These are phyloP conservation scores for Ophion slaviceki DNA, from an alignment of 2,888 invertebrate genomes.

Conservation along the genomic window DNA sequence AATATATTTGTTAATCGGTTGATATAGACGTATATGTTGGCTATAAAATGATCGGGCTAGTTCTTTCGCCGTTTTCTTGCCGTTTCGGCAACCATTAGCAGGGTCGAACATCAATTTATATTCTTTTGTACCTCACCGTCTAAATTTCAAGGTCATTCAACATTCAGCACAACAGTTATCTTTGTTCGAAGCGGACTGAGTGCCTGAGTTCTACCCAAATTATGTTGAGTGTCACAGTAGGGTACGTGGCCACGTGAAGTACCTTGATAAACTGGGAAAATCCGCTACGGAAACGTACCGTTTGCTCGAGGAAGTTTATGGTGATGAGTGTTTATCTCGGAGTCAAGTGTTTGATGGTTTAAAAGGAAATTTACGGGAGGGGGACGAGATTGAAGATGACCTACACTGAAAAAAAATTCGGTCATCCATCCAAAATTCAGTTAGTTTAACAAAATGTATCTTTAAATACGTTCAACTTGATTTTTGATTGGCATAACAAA, in stretches of 20 bases:
- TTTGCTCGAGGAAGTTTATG: not conserved
- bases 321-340: not conserved
- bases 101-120: no score
- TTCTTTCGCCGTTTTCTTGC: no score
- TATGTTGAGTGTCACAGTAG: not conserved
- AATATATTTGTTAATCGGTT: not conserved
- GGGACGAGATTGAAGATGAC: not conserved
- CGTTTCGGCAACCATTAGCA: no score
- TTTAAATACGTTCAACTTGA: no score
- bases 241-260: not conserved
- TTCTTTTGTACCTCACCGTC: not conserved
- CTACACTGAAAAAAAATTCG: not conserved
- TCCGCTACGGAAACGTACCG: not conserved
- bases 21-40: not conserved
- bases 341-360: not conserved
- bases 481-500: no score
- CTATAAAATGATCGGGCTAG: no score
- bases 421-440: not conserved
- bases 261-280: not conserved
- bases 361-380: not conserved
- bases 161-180: not conserved
- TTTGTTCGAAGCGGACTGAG: not conserved
- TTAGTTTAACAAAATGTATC: no score
- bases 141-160: not conserved
- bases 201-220: not conserved